phyloP scores from a whole-genome alignment of 2,797 vertebrate genomes.

The Apogon hyalosoma region DNA sequence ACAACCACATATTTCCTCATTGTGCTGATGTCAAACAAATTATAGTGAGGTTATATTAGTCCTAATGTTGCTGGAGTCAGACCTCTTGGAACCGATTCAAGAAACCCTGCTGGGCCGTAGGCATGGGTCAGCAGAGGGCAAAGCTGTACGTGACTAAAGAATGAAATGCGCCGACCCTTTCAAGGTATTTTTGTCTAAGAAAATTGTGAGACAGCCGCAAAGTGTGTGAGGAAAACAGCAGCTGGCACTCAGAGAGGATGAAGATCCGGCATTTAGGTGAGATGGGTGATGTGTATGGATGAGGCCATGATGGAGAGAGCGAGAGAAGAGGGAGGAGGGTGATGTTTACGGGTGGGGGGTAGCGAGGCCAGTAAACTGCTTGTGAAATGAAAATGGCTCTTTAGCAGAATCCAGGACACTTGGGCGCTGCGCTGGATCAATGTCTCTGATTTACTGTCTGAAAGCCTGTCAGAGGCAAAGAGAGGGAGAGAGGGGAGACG shows the following conservation, averaged over 20 bases:
- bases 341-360: constrained; percentile 81
- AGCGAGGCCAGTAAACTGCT: constrained; percentile 81
- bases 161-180: not conserved
- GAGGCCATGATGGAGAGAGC: constrained; percentile 70
- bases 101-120: constrained; percentile 17
- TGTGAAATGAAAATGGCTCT: constrained; percentile 91
- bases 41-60: constrained; percentile 29
- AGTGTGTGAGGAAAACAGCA: constrained; percentile 23
- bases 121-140: constrained; percentile 1
- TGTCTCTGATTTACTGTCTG: constrained; percentile 89
- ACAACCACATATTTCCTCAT: constrained; percentile 10
- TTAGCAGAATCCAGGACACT: constrained; percentile 89
- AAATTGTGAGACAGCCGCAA: constrained; percentile 33
- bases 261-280: constrained; percentile 54
- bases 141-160: not conserved
- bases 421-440: constrained; percentile 85
- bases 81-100: constrained; percentile 40
- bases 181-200: constrained; percentile 38
- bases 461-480: constrained; percentile 86
- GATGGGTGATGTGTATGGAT: constrained; percentile 74
- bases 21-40: constrained; percentile 46
- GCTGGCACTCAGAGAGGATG: constrained; percentile 55
- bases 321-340: constrained; percentile 70
- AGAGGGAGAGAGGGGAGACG: constrained; percentile 37
- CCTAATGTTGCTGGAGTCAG: constrained; percentile 33